Conservation (phyloP, 2,113 vertebrate species). For the Neogobius melanostomus region DNA sequence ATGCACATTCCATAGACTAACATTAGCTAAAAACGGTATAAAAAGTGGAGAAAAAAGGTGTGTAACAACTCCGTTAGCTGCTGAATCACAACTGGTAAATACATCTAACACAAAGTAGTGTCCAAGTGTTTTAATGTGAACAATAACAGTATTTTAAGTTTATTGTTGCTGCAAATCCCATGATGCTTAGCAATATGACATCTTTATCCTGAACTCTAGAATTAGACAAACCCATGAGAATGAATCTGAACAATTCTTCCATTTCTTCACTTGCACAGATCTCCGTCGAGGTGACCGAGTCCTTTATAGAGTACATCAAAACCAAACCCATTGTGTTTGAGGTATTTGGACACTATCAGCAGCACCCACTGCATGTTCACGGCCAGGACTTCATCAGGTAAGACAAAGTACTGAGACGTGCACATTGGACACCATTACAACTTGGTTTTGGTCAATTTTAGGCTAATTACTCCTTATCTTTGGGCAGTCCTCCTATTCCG, state of each 20-base stretch:
- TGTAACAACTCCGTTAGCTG: too few species aligned
- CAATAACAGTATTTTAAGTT: too few species aligned
- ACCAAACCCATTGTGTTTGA: slow-evolving; percentile 96
- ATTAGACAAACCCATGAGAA: background rate
- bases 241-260: slow-evolving; percentile 12
- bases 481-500: slow-evolving; percentile 84
- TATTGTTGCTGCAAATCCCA: too few species aligned
- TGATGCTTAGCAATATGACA: too few species aligned
- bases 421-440: too few species aligned
- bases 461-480: slow-evolving; percentile 21
- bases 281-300: slow-evolving; percentile 95
- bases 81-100: too few species aligned
- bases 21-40: too few species aligned
- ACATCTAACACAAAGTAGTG: too few species aligned
- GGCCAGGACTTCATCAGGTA: slow-evolving; percentile 92
- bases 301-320: slow-evolving; percentile 96
- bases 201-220: background rate
- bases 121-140: too few species aligned
- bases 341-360: slow-evolving; percentile 97
- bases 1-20: too few species aligned
- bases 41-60: too few species aligned
- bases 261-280: slow-evolving; percentile 72
- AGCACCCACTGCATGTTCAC: slow-evolving; percentile 88
- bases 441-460: slow-evolving; percentile 2
- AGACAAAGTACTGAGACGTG: background rate